phyloP scores from a whole-genome alignment of 1,140 invertebrate species.

The Hypsibius dujardini region DNA sequence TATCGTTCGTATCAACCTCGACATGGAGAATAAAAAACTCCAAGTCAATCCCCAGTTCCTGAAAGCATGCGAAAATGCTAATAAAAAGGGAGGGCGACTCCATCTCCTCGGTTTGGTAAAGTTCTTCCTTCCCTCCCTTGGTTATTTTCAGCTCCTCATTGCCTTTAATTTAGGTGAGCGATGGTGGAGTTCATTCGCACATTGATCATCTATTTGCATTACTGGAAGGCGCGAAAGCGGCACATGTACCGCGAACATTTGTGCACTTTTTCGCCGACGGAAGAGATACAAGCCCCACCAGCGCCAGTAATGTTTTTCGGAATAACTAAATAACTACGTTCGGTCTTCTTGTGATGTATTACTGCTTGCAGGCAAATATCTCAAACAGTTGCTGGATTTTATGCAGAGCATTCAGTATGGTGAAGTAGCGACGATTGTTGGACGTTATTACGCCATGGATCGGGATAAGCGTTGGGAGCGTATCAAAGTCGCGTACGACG shows the following conservation, averaged over 20 bases:
- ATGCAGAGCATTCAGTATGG: conserved; percentile 30
- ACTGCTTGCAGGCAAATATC: conserved; percentile 19
- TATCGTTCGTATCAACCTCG: conserved; percentile 36
- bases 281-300: conserved; percentile 36
- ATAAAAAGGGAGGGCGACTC: conserved; percentile 29
- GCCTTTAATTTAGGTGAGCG: conserved; percentile 29
- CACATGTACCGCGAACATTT: conserved; percentile 33
- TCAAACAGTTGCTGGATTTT: conserved; percentile 22
- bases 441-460: conserved; percentile 40
- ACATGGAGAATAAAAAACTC: conserved; percentile 31
- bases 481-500: conserved; percentile 37
- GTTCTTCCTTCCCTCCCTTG: conserved; percentile 7
- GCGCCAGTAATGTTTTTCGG: conserved; percentile 26
- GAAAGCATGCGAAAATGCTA: conserved; percentile 32
- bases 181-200: conserved; percentile 39
- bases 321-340: background rate
- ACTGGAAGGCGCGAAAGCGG: conserved; percentile 31
- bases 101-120: conserved; percentile 33
- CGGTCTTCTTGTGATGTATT: too few species aligned
- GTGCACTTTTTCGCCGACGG: conserved; percentile 39
- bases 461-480: conserved; percentile 37
- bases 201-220: conserved; percentile 36
- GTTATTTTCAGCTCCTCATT: background rate
- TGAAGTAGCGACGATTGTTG: conserved; percentile 34
- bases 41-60: conserved; percentile 30